A percentile compares a stretch with the other conserved stretches of the same genome.
Conservation (phyloP, 2,797 vertebrate species). For the Gadopsis bispinosus region DNA sequence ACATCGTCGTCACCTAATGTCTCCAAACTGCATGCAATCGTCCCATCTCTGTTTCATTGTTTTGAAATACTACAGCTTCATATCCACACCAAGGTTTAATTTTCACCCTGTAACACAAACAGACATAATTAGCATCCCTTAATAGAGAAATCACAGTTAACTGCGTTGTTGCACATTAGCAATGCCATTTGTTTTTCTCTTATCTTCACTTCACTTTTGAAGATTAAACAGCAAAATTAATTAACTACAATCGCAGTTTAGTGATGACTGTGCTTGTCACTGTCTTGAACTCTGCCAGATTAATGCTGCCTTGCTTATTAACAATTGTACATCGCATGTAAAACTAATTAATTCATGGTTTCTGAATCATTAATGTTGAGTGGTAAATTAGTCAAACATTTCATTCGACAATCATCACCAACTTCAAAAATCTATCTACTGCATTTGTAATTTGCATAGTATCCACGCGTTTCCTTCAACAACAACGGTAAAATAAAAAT, state of each 20-base stretch:
- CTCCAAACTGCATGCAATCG: constrained; percentile 7
- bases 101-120: constrained; percentile 13
- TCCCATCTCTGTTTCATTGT: background rate
- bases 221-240: constrained; percentile 48
- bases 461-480: background rate
- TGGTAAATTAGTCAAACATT: constrained; percentile 10
- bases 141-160: constrained; percentile 28
- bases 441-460: background rate
- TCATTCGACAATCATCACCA: background rate
- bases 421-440: background rate
- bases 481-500: constrained; percentile 28
- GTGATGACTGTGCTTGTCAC: background rate
- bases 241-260: constrained; percentile 31
- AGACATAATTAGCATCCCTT: constrained; percentile 29
- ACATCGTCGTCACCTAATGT: constrained; percentile 2
- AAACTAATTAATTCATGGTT: background rate
- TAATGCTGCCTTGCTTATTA: constrained; percentile 15
- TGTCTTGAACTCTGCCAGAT: constrained; percentile 1
- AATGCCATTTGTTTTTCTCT: constrained; percentile 9
- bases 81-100: background rate
- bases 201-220: constrained; percentile 37
- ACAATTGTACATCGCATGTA: background rate
- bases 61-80: background rate
- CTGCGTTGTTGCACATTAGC: constrained; percentile 26
- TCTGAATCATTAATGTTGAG: background rate